These are phyloP conservation scores for Drosophila saltans DNA, from an alignment of 1,140 invertebrate species.

Conservation along the genomic window DNA sequence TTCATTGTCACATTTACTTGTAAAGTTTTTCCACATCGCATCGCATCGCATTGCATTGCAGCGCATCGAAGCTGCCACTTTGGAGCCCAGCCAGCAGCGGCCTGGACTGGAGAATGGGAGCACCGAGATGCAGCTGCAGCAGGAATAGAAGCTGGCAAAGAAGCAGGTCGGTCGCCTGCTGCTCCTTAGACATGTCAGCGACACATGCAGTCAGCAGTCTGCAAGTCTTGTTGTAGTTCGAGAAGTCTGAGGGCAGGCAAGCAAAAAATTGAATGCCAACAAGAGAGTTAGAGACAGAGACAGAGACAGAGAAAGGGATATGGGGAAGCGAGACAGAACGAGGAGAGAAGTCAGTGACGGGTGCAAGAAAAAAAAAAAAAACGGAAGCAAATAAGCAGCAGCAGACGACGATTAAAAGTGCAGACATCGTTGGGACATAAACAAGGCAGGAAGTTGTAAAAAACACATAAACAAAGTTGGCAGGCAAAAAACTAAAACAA, in stretches of 20 bases:
- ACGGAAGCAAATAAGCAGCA: constrained; percentile 63
- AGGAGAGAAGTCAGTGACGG: not conserved
- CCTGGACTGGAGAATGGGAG: not conserved
- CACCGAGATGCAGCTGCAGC: not conserved
- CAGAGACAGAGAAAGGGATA: not conserved
- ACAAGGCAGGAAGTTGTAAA: constrained; percentile 63
- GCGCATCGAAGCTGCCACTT: constrained; percentile 46
- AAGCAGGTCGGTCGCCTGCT: constrained; percentile 16
- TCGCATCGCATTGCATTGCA: constrained; percentile 23
- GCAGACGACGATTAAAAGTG: constrained; percentile 62
- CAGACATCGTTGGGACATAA: constrained; percentile 60
- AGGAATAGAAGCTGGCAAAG: not conserved
- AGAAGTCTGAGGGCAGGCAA: constrained; percentile 23
- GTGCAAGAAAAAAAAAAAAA: constrained; percentile 21
- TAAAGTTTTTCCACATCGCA: constrained; percentile 41
- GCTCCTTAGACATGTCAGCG: constrained; percentile 67
- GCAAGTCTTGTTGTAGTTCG: constrained; percentile 1
- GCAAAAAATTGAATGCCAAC: constrained; percentile 49
- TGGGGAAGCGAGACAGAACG: not conserved
- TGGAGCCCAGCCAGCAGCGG: constrained; percentile 40
- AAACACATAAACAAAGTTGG: constrained; percentile 56
- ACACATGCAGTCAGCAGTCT: constrained; percentile 57
- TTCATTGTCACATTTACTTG: constrained; percentile 70
- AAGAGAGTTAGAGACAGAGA: constrained; percentile 31
- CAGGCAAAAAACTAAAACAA: constrained; percentile 58